Percentiles rank a stretch among this genome's conserved stretches.
These are phyloP conservation scores for Watsonalla cultraria DNA, from an alignment of 2,888 invertebrate species.

Conservation along the genomic window DNA sequence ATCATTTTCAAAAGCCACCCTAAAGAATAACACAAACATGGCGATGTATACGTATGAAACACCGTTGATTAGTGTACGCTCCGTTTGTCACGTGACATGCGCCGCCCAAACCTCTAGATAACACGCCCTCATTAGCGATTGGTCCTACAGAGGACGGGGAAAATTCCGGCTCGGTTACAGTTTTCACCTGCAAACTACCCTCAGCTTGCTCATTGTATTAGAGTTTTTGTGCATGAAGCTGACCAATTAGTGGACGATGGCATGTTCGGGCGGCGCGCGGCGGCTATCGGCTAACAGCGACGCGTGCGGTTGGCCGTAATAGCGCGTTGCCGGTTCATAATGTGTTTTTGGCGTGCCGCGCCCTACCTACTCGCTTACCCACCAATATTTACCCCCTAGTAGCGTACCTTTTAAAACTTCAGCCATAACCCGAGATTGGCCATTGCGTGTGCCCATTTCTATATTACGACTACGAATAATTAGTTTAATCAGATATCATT, in stretches of 20 bases:
- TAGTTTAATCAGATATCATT: slow-evolving; percentile 63
- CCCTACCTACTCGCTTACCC: slow-evolving; percentile 62
- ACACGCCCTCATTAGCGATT: slow-evolving; percentile 62
- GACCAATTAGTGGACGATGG: slow-evolving; percentile 71
- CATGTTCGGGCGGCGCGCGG: slow-evolving; percentile 67
- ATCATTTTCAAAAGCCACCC: slow-evolving; percentile 34
- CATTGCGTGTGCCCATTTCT: slow-evolving; percentile 64
- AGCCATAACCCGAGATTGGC: slow-evolving; percentile 60
- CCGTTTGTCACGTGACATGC: slow-evolving; percentile 56
- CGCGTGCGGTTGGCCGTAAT: slow-evolving; percentile 73
- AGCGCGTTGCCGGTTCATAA: slow-evolving; percentile 65
- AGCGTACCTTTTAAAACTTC: slow-evolving; percentile 60
- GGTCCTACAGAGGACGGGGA: slow-evolving; percentile 45
- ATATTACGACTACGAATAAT: slow-evolving; percentile 65
- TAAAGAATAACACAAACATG: slow-evolving; percentile 58
- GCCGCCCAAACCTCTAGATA: slow-evolving; percentile 58
- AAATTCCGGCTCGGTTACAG: slow-evolving; percentile 39
- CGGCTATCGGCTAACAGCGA: slow-evolving; percentile 57
- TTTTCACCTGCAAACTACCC: slow-evolving; percentile 48
- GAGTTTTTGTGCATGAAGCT: slow-evolving; percentile 66
- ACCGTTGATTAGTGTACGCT: slow-evolving; percentile 58
- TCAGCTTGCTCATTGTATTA: slow-evolving; percentile 53
- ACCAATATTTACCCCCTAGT: slow-evolving; percentile 60
- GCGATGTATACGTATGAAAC: slow-evolving; percentile 44
- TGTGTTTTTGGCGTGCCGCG: slow-evolving; percentile 74